These are phyloP conservation scores for Moxostoma hubbsi DNA, from an alignment of 2,797 vertebrate species.

Conservation along the genomic window DNA sequence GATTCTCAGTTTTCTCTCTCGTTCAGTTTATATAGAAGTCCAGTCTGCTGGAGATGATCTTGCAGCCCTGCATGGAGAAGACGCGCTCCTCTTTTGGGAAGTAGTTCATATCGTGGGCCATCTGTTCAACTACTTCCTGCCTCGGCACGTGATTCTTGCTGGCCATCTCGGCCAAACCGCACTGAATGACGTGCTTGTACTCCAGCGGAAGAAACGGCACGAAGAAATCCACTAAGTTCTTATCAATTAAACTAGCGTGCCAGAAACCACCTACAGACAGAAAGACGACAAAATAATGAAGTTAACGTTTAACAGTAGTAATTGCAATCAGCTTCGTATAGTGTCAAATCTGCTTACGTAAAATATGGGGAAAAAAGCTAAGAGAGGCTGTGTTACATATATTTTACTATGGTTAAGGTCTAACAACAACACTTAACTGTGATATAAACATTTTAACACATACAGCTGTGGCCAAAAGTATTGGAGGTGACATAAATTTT, in stretches of 20 bases:
- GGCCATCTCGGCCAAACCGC: constrained; percentile 81
- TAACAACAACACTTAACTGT: too few relatives aligned
- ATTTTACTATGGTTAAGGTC: too few relatives aligned
- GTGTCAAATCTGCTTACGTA: too few relatives aligned
- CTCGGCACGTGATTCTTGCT: constrained; percentile 56
- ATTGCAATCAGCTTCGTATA: too few relatives aligned
- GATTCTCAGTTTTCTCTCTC: neutral
- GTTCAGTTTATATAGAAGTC: constrained; percentile 77
- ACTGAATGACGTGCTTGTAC: constrained; percentile 86
- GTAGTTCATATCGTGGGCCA: constrained; percentile 84
- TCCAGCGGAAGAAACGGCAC: constrained; percentile 94
- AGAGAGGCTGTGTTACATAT: too few relatives aligned
- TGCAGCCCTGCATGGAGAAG: constrained; percentile 92
- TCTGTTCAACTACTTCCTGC: constrained; percentile 66
- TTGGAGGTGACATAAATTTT: too few relatives aligned
- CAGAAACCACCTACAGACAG: constrained; percentile 84
- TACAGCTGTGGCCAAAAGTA: too few relatives aligned
- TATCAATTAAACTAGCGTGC: constrained; percentile 89
- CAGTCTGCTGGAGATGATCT: constrained; percentile 86
- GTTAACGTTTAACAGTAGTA: too few relatives aligned
- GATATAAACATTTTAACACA: too few relatives aligned
- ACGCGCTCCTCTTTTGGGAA: constrained; percentile 86
- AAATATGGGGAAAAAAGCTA: too few relatives aligned
- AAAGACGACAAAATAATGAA: neutral
- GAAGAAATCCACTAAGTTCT: constrained; percentile 91